phyloP scores from a whole-genome alignment of 2,888 invertebrate genomes.

The Machimus atricapillus region DNA sequence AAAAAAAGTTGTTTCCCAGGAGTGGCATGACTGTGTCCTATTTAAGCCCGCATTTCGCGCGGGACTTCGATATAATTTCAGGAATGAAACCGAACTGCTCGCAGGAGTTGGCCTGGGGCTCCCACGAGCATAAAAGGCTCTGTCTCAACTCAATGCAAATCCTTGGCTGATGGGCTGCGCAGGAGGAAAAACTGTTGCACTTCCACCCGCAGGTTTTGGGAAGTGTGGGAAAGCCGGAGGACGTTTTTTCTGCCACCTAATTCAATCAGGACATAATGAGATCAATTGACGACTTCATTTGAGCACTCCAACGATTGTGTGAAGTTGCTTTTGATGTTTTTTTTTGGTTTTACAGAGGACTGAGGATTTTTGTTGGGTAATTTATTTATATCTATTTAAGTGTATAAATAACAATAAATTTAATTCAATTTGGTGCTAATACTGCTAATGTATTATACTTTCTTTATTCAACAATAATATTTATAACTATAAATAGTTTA shows the following conservation, averaged over 20 bases:
- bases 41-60: conserved; percentile 14
- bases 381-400: neutral
- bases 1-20: neutral
- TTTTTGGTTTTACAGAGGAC: neutral
- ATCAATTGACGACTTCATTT: neutral
- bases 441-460: no score
- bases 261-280: conserved; percentile 16
- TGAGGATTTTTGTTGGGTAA: neutral
- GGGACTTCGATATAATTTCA: conserved; percentile 10
- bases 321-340: neutral
- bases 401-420: neutral
- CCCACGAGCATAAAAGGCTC: neutral
- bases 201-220: conserved; percentile 37
- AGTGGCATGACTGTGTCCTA: neutral
- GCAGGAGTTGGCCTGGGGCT: neutral
- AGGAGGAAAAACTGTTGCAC: conserved; percentile 24
- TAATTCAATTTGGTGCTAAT: no score
- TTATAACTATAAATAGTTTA: no score
- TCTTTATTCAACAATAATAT: no score
- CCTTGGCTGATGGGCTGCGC: neutral
- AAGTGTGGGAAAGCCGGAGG: conserved; percentile 27
- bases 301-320: neutral
- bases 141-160: conserved; percentile 17
- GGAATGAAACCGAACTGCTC: neutral
- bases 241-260: neutral